A percentile compares a stretch with the other conserved stretches of the same genome.
phyloP scores from a whole-genome alignment of 1,140 invertebrate genomes.

The Drosophila murphyi region DNA sequence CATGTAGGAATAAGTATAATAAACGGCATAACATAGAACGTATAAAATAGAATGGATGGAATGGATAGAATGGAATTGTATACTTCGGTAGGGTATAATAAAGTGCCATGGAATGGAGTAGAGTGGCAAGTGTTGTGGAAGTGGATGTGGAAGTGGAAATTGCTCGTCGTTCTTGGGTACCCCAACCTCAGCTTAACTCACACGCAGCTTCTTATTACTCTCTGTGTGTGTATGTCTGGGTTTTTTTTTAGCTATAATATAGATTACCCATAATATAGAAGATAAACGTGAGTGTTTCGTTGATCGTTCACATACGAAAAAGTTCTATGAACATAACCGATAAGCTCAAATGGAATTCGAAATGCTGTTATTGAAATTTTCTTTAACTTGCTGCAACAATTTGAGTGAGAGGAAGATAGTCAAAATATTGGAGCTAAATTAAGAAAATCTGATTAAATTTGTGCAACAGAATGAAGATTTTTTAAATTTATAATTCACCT shows the following conservation, averaged over 20 bases:
- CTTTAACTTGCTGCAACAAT: too few relatives aligned
- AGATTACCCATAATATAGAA: neutral
- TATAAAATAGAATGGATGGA: slow-evolving; percentile 24
- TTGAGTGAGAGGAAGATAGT: too few relatives aligned
- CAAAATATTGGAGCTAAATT: too few relatives aligned
- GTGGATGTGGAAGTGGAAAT: slow-evolving; percentile 54
- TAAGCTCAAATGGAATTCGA: too few relatives aligned
- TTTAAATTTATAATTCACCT: too few relatives aligned
- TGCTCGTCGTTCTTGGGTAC: slow-evolving; percentile 35
- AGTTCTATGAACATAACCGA: too few relatives aligned
- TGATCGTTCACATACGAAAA: too few relatives aligned
- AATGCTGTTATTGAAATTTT: too few relatives aligned
- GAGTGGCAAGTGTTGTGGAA: slow-evolving; percentile 31
- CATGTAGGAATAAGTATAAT: slow-evolving; percentile 48
- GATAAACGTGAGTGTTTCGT: too few relatives aligned
- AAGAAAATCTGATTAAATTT: too few relatives aligned
- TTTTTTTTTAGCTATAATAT: neutral
- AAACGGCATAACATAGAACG: slow-evolving; percentile 27
- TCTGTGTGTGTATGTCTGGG: neutral
- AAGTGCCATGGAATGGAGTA: slow-evolving; percentile 14
- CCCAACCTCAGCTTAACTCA: slow-evolving; percentile 43
- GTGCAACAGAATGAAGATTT: too few relatives aligned
- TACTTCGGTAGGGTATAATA: neutral
- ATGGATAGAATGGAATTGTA: slow-evolving; percentile 15
- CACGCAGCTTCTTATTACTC: slow-evolving; percentile 31